Percentiles rank a stretch among this genome's conserved stretches.
Conservation (phyloP, 2,888 invertebrate genomes). For the Leucophenga maculata region DNA sequence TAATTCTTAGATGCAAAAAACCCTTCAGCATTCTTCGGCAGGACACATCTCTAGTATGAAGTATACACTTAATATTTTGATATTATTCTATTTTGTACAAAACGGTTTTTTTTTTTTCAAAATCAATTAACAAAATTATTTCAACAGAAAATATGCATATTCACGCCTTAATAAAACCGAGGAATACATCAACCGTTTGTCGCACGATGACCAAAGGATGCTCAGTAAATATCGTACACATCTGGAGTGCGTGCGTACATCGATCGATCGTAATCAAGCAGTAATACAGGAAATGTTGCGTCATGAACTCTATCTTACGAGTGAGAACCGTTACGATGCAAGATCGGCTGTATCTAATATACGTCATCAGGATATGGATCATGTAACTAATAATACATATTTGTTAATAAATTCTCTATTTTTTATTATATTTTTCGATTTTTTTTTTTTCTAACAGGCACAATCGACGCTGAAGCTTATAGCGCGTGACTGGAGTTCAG, state of each 20-base stretch:
- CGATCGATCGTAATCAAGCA: conserved; percentile 79
- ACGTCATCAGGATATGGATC: conserved; percentile 69
- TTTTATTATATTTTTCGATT: too few relatives aligned
- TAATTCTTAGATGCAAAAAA: too few relatives aligned
- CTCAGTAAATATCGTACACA: conserved; percentile 84
- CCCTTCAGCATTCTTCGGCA: too few relatives aligned
- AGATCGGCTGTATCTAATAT: conserved; percentile 56
- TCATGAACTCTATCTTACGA: conserved; percentile 76
- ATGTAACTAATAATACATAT: conserved; percentile 55
- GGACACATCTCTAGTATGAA: too few relatives aligned
- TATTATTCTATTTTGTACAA: too few relatives aligned
- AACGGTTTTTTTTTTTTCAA: too few relatives aligned
- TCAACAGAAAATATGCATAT: conserved; percentile 81
- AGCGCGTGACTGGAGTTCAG: conserved; percentile 95
- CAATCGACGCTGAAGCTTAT: conserved; percentile 95
- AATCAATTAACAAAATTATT: too few relatives aligned
- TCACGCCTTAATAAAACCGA: conserved; percentile 84
- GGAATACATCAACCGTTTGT: conserved; percentile 81
- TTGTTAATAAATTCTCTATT: neutral
- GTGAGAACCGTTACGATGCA: conserved; percentile 26
- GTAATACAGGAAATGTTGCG: conserved; percentile 74
- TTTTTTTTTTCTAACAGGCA: conserved; percentile 76
- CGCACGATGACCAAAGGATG: conserved; percentile 82
- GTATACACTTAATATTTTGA: too few relatives aligned
- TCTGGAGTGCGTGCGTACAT: conserved; percentile 81